Percentiles rank a stretch among this genome's conserved stretches.
Conservation (phyloP, 2,113 vertebrate genomes). For the Phaethornis superciliosus region DNA sequence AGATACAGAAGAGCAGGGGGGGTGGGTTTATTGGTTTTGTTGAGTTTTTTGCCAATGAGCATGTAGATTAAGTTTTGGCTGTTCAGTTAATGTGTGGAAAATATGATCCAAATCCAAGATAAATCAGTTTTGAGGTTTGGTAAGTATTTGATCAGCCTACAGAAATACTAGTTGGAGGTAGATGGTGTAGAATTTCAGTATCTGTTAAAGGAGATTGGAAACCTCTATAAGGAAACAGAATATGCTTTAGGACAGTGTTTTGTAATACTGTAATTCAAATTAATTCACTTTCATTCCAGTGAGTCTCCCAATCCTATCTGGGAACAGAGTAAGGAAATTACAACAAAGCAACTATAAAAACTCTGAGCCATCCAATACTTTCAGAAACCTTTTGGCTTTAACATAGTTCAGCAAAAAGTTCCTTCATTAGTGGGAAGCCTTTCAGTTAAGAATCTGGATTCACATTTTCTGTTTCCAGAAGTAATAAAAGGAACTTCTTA, state of each 20-base stretch:
- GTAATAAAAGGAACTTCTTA: background rate
- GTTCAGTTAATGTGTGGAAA: background rate
- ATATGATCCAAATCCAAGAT: background rate
- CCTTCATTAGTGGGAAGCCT: background rate
- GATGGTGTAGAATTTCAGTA: background rate
- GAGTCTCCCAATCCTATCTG: background rate
- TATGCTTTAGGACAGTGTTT: background rate
- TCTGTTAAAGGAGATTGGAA: background rate
- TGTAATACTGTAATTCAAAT: background rate
- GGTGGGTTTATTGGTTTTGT: accelerated
- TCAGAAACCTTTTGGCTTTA: background rate
- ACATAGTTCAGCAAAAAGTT: background rate
- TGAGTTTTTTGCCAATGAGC: background rate
- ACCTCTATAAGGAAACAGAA: background rate
- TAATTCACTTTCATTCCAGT: background rate
- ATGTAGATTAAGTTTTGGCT: background rate
- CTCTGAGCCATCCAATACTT: background rate
- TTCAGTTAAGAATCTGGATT: background rate
- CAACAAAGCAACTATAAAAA: background rate
- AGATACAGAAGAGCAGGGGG: background rate
- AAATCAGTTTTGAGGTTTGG: background rate
- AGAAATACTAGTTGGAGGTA: background rate
- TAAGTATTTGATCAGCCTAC: background rate
- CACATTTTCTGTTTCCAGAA: background rate
- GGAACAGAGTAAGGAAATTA: background rate